Percentiles rank a stretch among this genome's conserved stretches.
These are phyloP conservation scores for Platyrinchus mystaceus DNA, from an alignment of 2,797 vertebrate genomes.

Conservation along the genomic window DNA sequence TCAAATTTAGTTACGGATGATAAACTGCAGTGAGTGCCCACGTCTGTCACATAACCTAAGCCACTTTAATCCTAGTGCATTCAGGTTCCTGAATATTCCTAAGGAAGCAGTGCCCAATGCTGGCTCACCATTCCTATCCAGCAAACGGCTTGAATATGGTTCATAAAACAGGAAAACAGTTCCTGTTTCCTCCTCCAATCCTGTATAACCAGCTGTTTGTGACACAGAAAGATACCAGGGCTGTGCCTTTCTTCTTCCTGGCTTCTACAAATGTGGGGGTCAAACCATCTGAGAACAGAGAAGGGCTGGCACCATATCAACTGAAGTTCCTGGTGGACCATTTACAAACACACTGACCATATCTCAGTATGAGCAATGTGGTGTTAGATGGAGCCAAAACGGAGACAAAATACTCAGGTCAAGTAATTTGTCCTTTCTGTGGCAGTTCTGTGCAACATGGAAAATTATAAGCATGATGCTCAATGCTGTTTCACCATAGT, in stretches of 20 bases:
- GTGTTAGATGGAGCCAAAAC: neutral
- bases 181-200: neutral
- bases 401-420: neutral
- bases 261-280: rapidly evolving
- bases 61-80: neutral
- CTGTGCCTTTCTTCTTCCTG: neutral
- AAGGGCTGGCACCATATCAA: neutral
- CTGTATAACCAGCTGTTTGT: neutral
- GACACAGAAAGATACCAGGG: neutral
- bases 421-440: neutral
- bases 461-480: neutral
- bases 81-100: neutral
- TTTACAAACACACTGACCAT: neutral
- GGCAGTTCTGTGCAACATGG: neutral
- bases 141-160: neutral
- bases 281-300: neutral
- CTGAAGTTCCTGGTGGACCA: neutral
- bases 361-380: neutral
- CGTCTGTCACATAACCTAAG: neutral
- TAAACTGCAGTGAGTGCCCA: neutral
- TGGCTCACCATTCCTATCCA: neutral
- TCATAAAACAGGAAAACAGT: neutral
- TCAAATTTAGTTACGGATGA: neutral
- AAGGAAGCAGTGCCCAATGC: neutral
- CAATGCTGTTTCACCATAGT: neutral